Base-by-base conservation (phyloP, 1,140 invertebrate genomes). In the Drosophila dunni region DNA sequence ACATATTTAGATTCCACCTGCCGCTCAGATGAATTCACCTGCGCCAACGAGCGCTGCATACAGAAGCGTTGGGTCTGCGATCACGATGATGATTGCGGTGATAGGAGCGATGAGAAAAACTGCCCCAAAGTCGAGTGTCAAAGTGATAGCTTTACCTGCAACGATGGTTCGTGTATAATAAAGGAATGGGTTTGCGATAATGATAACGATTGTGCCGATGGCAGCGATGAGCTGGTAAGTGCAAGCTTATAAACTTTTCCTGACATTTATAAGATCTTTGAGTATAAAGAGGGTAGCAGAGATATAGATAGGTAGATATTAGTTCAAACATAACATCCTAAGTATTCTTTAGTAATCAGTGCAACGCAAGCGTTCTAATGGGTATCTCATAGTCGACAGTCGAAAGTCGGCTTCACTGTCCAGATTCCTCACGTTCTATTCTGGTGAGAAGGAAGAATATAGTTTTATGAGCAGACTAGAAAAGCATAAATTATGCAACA, bases 21-120 rank as follows among this genome's bases (percentile, higher is more conserved):
- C 92, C 95, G 97, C 56, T 94, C 96, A 8, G 97, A 98, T 86
- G 96, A 98, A 91, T 98, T 98, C 91, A 97, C 96, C 1, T 98
- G 97, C 92, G 94, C 94, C 36, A 97, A 97, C 84, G 96, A 97
- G n/a, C 95, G 96, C 65, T 98, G 97, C 91, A 97, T 98, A 67
- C 97, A 97, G 79, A 94, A 95, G 62, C 93, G 94, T 38, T 98
- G 97, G 97, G 94, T 95, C 6, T 99, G 98, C 91, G 97, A 99
- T 92, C 94, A 95, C 9, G 96, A 97, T 79, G 94, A 97, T 74
- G 97, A 98, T 90, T 98, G 97, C 79, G 95, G 95, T 1, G 96
- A 97, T 83, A 94, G 94, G 11, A 96, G 95, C 48, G 97, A 98
- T 88, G 97, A 98, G 86, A 93, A 93, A 9, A 93, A 96, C 88